phyloP scores from a whole-genome alignment of 92 coral and sea anemone genomes.

The Epizoanthus illoricatus region DNA sequence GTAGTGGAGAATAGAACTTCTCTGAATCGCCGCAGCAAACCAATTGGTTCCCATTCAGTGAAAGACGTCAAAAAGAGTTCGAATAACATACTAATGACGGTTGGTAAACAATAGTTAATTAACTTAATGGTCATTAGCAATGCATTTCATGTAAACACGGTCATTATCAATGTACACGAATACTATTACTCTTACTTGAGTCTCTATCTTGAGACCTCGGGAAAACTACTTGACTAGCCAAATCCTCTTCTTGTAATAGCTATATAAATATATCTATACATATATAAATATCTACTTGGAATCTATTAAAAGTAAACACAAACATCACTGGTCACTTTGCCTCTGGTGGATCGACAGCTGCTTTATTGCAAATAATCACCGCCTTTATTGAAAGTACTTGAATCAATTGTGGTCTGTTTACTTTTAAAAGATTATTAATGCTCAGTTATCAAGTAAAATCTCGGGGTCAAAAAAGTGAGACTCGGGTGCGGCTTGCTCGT shows the following conservation, averaged over 20 bases:
- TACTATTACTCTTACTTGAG: background rate
- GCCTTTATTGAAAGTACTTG: slow-evolving; percentile 24
- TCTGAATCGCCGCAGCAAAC: slow-evolving; percentile 6
- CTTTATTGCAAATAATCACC: slow-evolving; percentile 2
- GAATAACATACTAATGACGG: slow-evolving; percentile 52
- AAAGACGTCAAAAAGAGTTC: slow-evolving; percentile 56
- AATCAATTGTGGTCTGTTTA: slow-evolving; percentile 36
- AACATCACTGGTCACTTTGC: slow-evolving; percentile 13
- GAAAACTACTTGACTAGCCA: slow-evolving; percentile 6
- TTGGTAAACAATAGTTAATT: slow-evolving; percentile 67
- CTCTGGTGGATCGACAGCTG: slow-evolving; percentile 23
- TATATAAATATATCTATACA: slow-evolving; percentile 22
- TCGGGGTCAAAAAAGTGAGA: background rate
- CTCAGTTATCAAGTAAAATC: slow-evolving; percentile 27
- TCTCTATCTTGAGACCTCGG: background rate
- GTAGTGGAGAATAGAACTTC: background rate
- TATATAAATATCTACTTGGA: slow-evolving; percentile 28
- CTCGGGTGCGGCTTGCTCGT: slow-evolving; percentile 10
- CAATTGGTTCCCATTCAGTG: slow-evolving; percentile 35
- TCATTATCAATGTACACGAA: slow-evolving; percentile 9
- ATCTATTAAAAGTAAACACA: slow-evolving; percentile 20
- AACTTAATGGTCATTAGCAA: slow-evolving; percentile 46
- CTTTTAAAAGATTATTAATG: slow-evolving; percentile 14
- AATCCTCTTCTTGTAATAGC: background rate
- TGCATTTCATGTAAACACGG: slow-evolving; percentile 33